Evolutionary conservation across 2,888 invertebrate genomes (phyloP).

Genomic region (Oxytorus armatus): DNA sequence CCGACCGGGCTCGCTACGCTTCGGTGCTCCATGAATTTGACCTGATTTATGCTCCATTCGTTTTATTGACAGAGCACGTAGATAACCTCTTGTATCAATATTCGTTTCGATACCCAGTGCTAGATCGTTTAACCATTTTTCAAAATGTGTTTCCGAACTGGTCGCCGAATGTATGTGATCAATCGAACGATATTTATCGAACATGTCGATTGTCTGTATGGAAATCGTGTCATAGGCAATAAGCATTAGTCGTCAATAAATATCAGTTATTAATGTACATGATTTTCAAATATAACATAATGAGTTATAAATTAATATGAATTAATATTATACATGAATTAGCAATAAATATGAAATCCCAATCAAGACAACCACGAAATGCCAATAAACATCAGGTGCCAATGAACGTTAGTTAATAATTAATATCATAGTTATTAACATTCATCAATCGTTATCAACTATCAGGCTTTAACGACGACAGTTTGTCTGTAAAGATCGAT

Average conservation of each 20-base stretch:
- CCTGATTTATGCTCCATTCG: constrained; percentile 21
- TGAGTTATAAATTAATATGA: no score
- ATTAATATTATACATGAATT: not conserved
- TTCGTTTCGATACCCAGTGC: constrained; percentile 68
- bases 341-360: not conserved
- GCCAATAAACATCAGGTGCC: no score
- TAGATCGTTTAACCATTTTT: constrained; percentile 60
- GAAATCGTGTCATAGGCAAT: not conserved
- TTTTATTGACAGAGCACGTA: constrained; percentile 60
- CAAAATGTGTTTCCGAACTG: not conserved
- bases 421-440: no score
- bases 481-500: not conserved
- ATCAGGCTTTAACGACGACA: no score
- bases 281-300: no score
- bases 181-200: not conserved
- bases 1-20: constrained; percentile 9
- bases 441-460: no score
- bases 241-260: not conserved
- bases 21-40: not conserved
- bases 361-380: not conserved
- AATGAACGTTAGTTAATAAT: no score
- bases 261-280: not conserved
- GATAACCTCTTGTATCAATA: constrained; percentile 68
- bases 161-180: constrained; percentile 5
- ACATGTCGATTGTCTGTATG: constrained; percentile 23